A percentile compares a stretch with the other conserved stretches of the same genome.
Evolutionary conservation across 2,113 vertebrate species (phyloP).

Genomic region (Pelobates fuscus): DNA sequence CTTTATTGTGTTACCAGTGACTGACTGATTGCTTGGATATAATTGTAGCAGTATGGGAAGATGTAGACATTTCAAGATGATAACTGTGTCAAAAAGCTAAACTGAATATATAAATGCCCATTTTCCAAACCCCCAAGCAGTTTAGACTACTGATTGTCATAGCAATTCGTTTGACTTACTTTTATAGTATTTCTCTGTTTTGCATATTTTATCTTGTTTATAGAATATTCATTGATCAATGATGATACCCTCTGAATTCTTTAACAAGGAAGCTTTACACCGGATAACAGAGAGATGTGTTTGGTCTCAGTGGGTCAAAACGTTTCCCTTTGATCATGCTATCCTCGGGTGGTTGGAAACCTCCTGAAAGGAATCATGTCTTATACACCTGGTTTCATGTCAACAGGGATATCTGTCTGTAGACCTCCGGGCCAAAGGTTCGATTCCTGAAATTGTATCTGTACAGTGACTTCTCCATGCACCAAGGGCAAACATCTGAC

Average conservation of each 20-base stretch:
- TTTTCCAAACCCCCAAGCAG: no score
- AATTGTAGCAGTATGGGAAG: neutral
- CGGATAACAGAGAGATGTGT: neutral
- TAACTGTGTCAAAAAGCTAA: neutral
- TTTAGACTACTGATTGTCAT: no score
- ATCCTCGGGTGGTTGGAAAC: neutral
- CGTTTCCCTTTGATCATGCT: constrained; percentile 14
- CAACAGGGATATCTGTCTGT: neutral
- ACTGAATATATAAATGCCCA: no score
- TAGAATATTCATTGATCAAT: neutral
- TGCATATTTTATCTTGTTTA: no score
- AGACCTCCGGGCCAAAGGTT: neutral
- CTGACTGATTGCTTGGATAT: neutral
- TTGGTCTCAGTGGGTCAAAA: constrained; percentile 24
- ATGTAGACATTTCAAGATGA: neutral
- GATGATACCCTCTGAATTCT: constrained; percentile 5
- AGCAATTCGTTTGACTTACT: no score
- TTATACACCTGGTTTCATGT: constrained; percentile 29
- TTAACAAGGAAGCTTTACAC: neutral
- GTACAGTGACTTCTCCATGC: neutral
- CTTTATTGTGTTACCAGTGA: neutral
- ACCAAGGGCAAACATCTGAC: constrained; percentile 3
- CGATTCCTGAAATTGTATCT: constrained; percentile 27
- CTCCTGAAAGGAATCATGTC: neutral
- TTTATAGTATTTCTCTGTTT: no score